Conservation (phyloP, 1,140 invertebrate species). For the Drosophila obscura region DNA sequence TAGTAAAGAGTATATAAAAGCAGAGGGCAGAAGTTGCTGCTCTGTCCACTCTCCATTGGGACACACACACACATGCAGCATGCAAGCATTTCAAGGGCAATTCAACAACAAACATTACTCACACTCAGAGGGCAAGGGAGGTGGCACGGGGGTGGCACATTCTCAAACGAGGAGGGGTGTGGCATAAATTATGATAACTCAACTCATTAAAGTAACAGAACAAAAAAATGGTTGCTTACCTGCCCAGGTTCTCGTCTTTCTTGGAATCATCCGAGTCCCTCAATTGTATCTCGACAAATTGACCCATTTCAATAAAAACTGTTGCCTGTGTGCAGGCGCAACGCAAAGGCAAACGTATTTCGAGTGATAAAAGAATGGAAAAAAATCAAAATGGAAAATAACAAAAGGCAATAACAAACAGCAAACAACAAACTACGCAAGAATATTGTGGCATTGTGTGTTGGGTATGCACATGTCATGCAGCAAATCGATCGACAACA, state of each 20-base stretch:
- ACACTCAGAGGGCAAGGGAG: background rate
- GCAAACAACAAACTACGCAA: slow-evolving; percentile 52
- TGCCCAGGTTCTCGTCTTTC: slow-evolving; percentile 92
- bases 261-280: slow-evolving; percentile 94
- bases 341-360: slow-evolving; percentile 45
- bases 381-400: slow-evolving; percentile 57
- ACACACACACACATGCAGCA: slow-evolving; percentile 19
- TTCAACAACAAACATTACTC: slow-evolving; percentile 37
- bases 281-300: slow-evolving; percentile 90
- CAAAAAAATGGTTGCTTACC: slow-evolving; percentile 85
- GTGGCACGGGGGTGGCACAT: too few species aligned
- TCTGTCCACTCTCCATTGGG: too few species aligned
- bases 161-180: too few species aligned
- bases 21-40: background rate
- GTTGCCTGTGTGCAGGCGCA: slow-evolving; percentile 60
- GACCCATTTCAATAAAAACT: slow-evolving; percentile 85
- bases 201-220: slow-evolving; percentile 5
- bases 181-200: slow-evolving; percentile 1
- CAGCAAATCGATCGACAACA: slow-evolving; percentile 68
- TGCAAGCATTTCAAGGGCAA: background rate
- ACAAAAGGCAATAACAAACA: slow-evolving; percentile 11
- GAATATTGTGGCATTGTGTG: slow-evolving; percentile 35
- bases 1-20: slow-evolving; percentile 17
- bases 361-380: slow-evolving; percentile 55
- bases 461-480: slow-evolving; percentile 47